Evolutionary conservation across 1,140 invertebrate genomes (phyloP), one percentile per base, ranked within the genome.

Genomic region (Archegozetes longisetosus): DNA sequence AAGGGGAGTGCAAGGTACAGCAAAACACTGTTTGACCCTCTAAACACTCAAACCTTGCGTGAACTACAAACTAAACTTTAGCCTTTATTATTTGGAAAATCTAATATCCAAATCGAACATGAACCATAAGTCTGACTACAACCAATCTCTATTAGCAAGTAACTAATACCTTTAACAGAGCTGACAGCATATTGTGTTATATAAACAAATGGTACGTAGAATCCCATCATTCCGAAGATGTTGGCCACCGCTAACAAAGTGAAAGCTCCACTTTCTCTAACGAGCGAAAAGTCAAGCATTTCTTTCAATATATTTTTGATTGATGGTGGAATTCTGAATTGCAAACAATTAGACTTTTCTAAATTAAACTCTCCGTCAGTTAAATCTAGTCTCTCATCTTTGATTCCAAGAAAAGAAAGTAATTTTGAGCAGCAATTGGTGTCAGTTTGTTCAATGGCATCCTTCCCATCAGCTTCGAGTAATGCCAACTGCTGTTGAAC

Each of bases 181-280:
- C 83, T 82, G 68, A 89, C 86, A 3, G 91, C 58, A 60, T 58
- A 60, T 27, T 60, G 50, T n/a, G 53, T 85, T 24, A 95, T 75
- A 71, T 90, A 97, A 1, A 95, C 86, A 70, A 95, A 97, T 28
- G 93, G 93, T 49, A 95, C 85, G 72, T 94, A 95, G 50, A 95
- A 81, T 47, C 91, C 92, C 52, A 91, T 82, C 84, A 88, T 86
- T 62, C 89, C 90, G 70, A 95, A 89, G 0, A 96, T 77, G 72
- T 97, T 98, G 60, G 89, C 93, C 14, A 97, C 78, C 58, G 88
- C 90, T 64, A 97, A 88, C 6, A 93, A 73, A 72, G 94, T 80
- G 72, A 96, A 95, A 26, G 90, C 83, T 1, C 89, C 88, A 28
- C 28, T 32, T 74, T 95, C 82, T 62, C 83, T 86, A 27, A 98